phyloP scores from a whole-genome alignment of 2,888 invertebrate genomes.

The Acronicta psi region DNA sequence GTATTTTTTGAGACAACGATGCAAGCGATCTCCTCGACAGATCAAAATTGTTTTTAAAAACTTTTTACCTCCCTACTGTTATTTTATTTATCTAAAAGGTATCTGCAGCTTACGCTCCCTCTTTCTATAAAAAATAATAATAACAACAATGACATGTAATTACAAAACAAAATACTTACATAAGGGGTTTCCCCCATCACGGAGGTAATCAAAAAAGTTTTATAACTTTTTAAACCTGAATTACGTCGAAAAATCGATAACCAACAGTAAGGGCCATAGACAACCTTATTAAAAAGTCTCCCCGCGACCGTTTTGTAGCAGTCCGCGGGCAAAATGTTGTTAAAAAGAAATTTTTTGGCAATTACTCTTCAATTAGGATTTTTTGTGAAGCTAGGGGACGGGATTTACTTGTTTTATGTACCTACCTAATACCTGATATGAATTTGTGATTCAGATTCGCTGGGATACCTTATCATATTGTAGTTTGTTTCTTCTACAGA shows the following conservation, averaged over 20 bases:
- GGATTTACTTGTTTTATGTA: constrained; percentile 50
- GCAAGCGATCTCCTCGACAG: too few relatives aligned
- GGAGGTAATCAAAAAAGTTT: constrained; percentile 42
- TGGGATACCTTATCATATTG: constrained; percentile 21
- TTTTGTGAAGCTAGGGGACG: constrained; percentile 36
- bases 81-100: too few relatives aligned
- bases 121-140: not conserved
- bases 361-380: constrained; percentile 56
- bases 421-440: constrained; percentile 27
- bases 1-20: too few relatives aligned
- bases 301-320: constrained; percentile 35
- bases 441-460: constrained; percentile 41
- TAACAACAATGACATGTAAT: constrained; percentile 3
- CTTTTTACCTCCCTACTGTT: too few relatives aligned
- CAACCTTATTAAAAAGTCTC: constrained; percentile 51
- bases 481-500: constrained; percentile 11
- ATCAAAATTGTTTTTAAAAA: too few relatives aligned
- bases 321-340: constrained; percentile 42
- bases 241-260: constrained; percentile 39
- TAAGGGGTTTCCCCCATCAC: constrained; percentile 3
- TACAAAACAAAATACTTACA: constrained; percentile 6
- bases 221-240: constrained; percentile 22
- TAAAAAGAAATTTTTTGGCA: constrained; percentile 56
- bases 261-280: constrained; percentile 29
- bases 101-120: not conserved